Conservation (phyloP, 2,113 vertebrate species). For the Cochlearius cochlearius region DNA sequence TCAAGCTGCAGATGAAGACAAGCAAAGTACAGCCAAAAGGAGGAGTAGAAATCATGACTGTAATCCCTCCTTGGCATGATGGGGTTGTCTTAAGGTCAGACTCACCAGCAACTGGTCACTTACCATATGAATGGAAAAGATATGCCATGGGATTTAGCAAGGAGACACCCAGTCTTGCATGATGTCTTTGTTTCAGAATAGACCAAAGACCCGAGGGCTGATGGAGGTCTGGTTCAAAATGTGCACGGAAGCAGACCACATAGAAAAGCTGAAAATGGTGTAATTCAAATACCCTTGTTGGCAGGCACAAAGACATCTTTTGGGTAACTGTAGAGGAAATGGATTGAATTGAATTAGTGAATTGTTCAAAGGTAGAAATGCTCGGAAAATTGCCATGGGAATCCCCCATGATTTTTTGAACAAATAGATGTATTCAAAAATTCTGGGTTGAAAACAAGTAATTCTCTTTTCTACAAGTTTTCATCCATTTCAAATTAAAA, state of each 20-base stretch:
- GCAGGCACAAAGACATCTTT: not conserved
- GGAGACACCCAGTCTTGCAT: not conserved
- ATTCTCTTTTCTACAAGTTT: not conserved
- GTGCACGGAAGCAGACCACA: not conserved
- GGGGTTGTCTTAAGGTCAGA: not conserved
- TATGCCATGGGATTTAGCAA: not conserved
- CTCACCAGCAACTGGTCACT: not conserved
- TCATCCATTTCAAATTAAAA: not conserved
- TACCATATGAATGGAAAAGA: not conserved
- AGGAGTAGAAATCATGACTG: not conserved
- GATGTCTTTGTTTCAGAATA: not conserved
- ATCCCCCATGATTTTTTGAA: not conserved
- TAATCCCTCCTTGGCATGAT: not conserved
- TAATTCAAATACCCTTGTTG: not conserved
- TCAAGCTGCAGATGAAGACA: not conserved
- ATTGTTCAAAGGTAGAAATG: not conserved
- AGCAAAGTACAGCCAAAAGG: not conserved
- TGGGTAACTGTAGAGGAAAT: not conserved
- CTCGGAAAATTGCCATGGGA: not conserved
- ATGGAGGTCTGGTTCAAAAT: not conserved
- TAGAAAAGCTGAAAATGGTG: not conserved
- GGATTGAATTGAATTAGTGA: not conserved
- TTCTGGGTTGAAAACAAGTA: not conserved
- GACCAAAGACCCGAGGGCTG: not conserved
- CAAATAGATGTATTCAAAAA: not conserved